A percentile compares a stretch with the other conserved stretches of the same genome.
These are phyloP conservation scores for Callimorpha dominula DNA, from an alignment of 2,888 invertebrate genomes.

Conservation along the genomic window DNA sequence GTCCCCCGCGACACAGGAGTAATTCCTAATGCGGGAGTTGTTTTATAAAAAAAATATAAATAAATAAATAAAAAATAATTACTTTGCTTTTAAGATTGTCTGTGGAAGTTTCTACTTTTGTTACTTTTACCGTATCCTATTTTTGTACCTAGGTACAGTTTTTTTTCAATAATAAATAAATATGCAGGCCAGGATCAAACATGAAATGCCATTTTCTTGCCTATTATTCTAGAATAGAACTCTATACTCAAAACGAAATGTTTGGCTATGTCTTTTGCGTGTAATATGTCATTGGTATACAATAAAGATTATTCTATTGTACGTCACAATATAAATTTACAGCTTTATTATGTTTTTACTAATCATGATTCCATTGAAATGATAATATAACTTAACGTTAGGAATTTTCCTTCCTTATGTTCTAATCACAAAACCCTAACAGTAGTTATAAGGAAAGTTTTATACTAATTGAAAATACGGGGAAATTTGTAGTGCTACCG, in stretches of 20 bases:
- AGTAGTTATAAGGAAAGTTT: not conserved
- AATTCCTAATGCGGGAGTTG: no score
- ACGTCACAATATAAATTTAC: not conserved
- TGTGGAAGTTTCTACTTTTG: no score
- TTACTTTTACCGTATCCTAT: no score
- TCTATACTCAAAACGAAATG: not conserved
- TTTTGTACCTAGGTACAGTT: not conserved
- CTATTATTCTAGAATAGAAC: not conserved
- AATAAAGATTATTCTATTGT: not conserved
- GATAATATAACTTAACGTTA: not conserved
- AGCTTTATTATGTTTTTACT: not conserved
- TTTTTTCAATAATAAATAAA: not conserved
- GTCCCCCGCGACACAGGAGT: no score
- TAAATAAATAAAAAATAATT: no score
- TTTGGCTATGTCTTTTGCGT: not conserved
- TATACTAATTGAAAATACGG: not conserved
- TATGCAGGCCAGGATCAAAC: no score
- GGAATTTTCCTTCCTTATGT: not conserved
- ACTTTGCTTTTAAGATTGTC: no score
- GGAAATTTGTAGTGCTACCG: not conserved
- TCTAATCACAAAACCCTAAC: not conserved
- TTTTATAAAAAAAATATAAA: no score
- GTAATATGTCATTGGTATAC: not conserved
- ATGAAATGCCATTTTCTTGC: no score
- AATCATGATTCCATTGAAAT: not conserved